Evolutionary conservation across 1,140 invertebrate species (phyloP).

Genomic region (Anastatus disparis): DNA sequence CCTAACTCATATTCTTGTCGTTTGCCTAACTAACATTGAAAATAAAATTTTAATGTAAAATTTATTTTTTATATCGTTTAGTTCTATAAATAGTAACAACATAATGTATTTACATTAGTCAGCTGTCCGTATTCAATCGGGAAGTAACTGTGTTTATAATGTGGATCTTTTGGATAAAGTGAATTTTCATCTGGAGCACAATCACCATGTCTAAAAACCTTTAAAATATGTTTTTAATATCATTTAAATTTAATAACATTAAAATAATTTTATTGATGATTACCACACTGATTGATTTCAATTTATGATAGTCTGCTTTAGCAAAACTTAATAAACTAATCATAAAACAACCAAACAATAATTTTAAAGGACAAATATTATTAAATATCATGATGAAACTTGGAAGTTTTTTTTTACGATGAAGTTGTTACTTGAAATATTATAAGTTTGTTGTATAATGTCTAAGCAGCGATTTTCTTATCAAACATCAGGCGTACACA

Average conservation of each 20-base stretch:
- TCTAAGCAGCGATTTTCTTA: no score
- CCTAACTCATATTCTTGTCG: constrained; percentile 68
- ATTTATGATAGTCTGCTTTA: background rate
- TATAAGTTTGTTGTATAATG: no score
- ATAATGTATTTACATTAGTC: constrained; percentile 69
- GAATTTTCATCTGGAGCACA: constrained; percentile 67
- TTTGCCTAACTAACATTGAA: constrained; percentile 50
- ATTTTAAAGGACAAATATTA: no score
- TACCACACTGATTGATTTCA: constrained; percentile 2
- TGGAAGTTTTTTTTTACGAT: no score
- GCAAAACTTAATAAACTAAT: background rate
- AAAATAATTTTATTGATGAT: background rate
- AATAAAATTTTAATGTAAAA: background rate
- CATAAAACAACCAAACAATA: background rate
- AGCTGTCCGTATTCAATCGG: constrained; percentile 67
- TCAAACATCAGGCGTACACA: no score
- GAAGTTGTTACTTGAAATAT: no score
- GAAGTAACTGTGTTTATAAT: constrained; percentile 47
- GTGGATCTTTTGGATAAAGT: constrained; percentile 64
- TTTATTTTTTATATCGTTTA: no score
- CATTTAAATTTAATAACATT: constrained; percentile 47
- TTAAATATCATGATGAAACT: no score
- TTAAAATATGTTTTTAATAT: no score
- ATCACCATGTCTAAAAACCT: constrained; percentile 70
- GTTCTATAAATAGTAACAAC: no score